These are phyloP conservation scores for Rhabdomys dilectus DNA, from an alignment of 2,113 vertebrate species.

Conservation along the genomic window DNA sequence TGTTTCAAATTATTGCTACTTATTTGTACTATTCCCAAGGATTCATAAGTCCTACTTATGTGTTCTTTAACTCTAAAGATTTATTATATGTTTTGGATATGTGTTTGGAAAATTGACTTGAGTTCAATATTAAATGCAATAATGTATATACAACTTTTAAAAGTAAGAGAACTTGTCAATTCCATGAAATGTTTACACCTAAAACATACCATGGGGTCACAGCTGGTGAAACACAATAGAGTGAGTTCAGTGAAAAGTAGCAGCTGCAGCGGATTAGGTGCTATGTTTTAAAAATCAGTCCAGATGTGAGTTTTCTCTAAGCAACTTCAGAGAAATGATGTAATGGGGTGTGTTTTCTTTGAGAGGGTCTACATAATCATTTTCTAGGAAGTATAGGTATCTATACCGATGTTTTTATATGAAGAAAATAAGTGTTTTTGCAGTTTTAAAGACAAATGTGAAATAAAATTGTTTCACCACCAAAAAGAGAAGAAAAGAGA, in stretches of 20 bases:
- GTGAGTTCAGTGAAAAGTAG: background rate
- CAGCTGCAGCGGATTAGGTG: too few species aligned
- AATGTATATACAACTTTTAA: background rate
- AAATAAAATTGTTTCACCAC: too few species aligned
- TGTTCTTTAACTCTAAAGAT: background rate
- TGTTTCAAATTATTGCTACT: background rate
- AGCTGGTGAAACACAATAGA: background rate
- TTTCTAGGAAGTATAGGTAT: too few species aligned
- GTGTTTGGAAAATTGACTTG: background rate
- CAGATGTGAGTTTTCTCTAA: too few species aligned
- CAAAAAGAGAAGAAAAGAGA: too few species aligned
- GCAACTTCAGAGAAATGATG: too few species aligned
- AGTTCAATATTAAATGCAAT: background rate
- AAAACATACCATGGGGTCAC: background rate
- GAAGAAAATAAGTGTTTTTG: too few species aligned
- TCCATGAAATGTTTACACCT: background rate
- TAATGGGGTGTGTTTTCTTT: too few species aligned
- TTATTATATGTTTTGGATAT: background rate
- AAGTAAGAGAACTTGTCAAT: background rate
- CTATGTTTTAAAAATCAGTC: too few species aligned
- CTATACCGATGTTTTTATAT: too few species aligned
- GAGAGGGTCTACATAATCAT: too few species aligned
- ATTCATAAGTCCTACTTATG: background rate
- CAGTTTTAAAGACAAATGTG: too few species aligned
- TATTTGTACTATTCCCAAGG: background rate